Conservation (phyloP, 2,888 invertebrate genomes). For the Strigamia maritima region DNA sequence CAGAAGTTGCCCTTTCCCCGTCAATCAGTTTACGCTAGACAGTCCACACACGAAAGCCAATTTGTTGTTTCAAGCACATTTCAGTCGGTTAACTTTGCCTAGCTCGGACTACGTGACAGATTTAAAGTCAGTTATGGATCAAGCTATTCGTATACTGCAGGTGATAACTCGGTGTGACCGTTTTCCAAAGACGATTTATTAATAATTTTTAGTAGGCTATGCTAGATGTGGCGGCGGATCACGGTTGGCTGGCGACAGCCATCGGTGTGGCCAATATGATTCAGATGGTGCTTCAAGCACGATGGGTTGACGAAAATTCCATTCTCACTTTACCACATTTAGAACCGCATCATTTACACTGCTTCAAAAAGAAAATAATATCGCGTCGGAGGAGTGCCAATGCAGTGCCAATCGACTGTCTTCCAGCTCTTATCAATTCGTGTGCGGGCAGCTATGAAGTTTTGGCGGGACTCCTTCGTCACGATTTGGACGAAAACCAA, state of each 20-base stretch:
- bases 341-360: slow-evolving; percentile 57
- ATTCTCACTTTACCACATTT: slow-evolving; percentile 65
- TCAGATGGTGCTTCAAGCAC: slow-evolving; percentile 88
- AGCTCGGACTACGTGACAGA: slow-evolving; percentile 94
- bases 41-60: slow-evolving; percentile 92
- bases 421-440: slow-evolving; percentile 62
- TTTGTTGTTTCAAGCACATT: slow-evolving; percentile 89
- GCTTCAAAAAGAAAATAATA: slow-evolving; percentile 42
- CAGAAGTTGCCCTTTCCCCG: slow-evolving; percentile 68
- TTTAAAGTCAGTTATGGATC: slow-evolving; percentile 93
- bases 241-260: slow-evolving; percentile 82
- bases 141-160: slow-evolving; percentile 89
- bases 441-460: slow-evolving; percentile 54
- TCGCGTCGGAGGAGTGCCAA: background rate
- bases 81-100: slow-evolving; percentile 76
- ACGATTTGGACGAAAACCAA: slow-evolving; percentile 65
- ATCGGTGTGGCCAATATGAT: slow-evolving; percentile 68
- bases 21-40: slow-evolving; percentile 72
- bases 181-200: background rate
- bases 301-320: slow-evolving; percentile 65
- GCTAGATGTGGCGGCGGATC: slow-evolving; percentile 88
- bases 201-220: slow-evolving; percentile 68
- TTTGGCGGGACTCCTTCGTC: slow-evolving; percentile 62
- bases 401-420: slow-evolving; percentile 43
- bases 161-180: slow-evolving; percentile 53